Base-by-base conservation (phyloP, 2,113 vertebrate species). In the Orycteropus afer region DNA sequence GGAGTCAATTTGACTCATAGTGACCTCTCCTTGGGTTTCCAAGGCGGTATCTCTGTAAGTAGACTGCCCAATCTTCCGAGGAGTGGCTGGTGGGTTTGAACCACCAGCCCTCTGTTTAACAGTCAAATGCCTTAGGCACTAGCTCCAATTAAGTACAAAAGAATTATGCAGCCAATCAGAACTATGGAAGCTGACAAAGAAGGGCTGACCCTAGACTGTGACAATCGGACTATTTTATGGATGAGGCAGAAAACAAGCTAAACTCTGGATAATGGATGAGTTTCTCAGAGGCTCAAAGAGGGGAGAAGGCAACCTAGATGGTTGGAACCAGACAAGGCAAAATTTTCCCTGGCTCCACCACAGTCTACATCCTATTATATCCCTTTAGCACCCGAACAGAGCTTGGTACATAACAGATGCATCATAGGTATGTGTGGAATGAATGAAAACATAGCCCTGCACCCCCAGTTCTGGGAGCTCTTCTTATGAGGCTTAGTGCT, bases 241-340 rank as follows among this genome's bases (percentile, higher is more conserved):
- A 53, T 53, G 27, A 57, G 57, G 67, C 45, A n/a, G 87, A 93
- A 69, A 59, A 55, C 29, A 55, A 51, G 42, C 69, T 81, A 65
- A 91, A 27, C 8, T 84, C 42, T 81, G 73, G 55, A 83, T 22
- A 11, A 37, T 22, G 13, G 40, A 53, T 86, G n/a, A 34, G 34
- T 65, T 74, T 95, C 78, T 57, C 67, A 79, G 81, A 93, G 47
- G 49, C 29, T 90, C 63, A 34, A 40, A 73, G 23, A 74, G 79
- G 15, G 49, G 11, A 1, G 15, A 76, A 4, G 88, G 20, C 80
- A 74, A 88, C 2, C 29, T 18, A 69, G 67, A 71, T 78, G 9
- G n/a, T 7, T 61, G 27, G 90, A 69, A 74, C 57, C 63, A 89
- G 80, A 73, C 4, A 49, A 89, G 8, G 29, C 55, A 82, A 69